Evolutionary conservation across 2,888 invertebrate species (phyloP), one percentile per base, ranked within the genome.

Genomic region (Xiphydria camelus): DNA sequence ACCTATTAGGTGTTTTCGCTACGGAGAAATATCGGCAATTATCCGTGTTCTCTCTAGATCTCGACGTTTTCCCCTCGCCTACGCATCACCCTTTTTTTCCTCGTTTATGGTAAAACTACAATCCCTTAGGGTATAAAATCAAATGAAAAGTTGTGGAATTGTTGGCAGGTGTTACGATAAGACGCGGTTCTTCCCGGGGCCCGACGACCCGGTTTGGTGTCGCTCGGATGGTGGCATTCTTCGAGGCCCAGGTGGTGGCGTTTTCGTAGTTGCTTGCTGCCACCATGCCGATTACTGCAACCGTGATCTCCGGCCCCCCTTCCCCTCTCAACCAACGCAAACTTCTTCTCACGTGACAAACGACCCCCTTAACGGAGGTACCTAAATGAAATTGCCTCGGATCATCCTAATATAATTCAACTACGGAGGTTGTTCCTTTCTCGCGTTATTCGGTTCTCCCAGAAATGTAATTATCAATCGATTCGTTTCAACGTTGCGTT

Each of bases 191-290:
- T 75, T 75, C 63, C 74, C 75, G 66, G 68, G 62, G 34, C 60
- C 62, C 36, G 66, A 68, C 41, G 70, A 64, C 57, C 64, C 73
- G 45, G 53, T 70, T 55, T 75, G 71, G 74, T 75, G 75, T 62
- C 62, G 51, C 53, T 57, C 60, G 52, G 66, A 66, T 53, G 3
- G 15, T 36, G 66, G 59, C 45, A 67, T 64, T 21, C 62, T 62
- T 21, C 61, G 59, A 59, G 65, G 63, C 54, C 63, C 64, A 50
- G 68, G 59, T 43, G 66, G 61, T 77, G 84, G 85, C 80, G 83
- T 84, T 71, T 85, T 86, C 81, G 82, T 83, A 78, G 84, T 89
- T 79, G 81, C 83, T 74, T 91, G 90, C 85, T 91, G 91, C 83
- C 83, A 86, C 75, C 79, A 85, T 72, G 79, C 80, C 78, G 78